Conservation (phyloP, 2,797 vertebrate species). For the Ataeniobius toweri region DNA sequence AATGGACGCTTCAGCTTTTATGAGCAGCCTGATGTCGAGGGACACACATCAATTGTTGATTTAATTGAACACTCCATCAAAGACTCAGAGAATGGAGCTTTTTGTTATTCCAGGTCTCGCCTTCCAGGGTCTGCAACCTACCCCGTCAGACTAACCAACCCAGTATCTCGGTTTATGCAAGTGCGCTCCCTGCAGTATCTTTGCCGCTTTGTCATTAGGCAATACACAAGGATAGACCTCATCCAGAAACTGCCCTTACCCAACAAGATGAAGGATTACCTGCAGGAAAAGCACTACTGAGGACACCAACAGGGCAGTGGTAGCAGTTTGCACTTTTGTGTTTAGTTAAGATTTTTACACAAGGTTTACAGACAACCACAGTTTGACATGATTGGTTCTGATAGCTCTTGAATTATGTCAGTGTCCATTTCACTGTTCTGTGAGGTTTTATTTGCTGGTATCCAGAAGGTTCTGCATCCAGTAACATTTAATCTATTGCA, state of each 20-base stretch:
- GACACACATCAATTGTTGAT: conserved; percentile 97
- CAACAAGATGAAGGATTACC: conserved; percentile 99
- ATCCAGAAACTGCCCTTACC: conserved; percentile 99
- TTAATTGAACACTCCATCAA: conserved; percentile 97
- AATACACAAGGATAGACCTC: conserved; percentile 97
- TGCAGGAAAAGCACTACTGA: conserved; percentile 99
- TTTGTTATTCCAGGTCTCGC: conserved; percentile 97
- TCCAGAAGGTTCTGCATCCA: conserved; percentile 33
- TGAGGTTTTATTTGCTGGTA: conserved; percentile 46
- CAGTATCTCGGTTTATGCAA: conserved; percentile 98
- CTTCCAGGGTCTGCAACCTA: conserved; percentile 97
- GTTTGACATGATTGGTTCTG: conserved; percentile 83
- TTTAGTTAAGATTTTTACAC: conserved; percentile 84
- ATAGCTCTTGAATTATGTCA: conserved; percentile 79
- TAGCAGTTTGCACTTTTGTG: conserved; percentile 95
- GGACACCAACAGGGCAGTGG: conserved; percentile 79
- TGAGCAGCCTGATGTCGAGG: conserved; percentile 97
- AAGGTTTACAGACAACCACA: conserved; percentile 91
- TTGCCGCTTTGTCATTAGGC: conserved; percentile 97
- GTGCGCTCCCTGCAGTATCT: conserved; percentile 98
- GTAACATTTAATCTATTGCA: conserved; percentile 40
- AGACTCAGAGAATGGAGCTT: conserved; percentile 98
- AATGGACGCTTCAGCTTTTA: conserved; percentile 99
- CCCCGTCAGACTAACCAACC: conserved; percentile 95
- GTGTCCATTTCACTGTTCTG: conserved; percentile 68